Percentiles rank a stretch among this genome's conserved stretches.
phyloP scores from a whole-genome alignment of 2,797 vertebrate genomes.

The Nothura maculosa region DNA sequence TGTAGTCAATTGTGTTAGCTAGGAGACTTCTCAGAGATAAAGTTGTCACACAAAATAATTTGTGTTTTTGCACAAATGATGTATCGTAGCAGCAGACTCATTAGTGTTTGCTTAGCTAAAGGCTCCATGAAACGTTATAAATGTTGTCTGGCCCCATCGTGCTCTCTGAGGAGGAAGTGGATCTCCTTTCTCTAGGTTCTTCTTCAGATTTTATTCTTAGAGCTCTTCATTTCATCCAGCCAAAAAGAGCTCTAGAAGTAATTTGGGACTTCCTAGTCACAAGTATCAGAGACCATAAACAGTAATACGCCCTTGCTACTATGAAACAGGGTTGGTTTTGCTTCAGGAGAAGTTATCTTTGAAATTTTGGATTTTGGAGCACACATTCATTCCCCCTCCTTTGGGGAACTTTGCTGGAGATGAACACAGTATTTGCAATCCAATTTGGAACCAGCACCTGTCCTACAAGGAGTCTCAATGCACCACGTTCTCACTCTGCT shows the following conservation, averaged over 20 bases:
- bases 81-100: neutral
- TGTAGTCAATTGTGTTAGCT: neutral
- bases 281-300: neutral
- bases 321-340: neutral
- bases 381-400: neutral
- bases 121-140: fast-evolving
- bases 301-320: neutral
- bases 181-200: neutral
- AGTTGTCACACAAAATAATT: neutral
- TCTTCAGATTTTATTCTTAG: neutral
- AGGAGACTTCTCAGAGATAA: neutral
- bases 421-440: neutral
- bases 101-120: neutral
- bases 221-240: neutral
- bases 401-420: neutral
- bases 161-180: neutral
- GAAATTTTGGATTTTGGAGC: neutral
- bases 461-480: neutral
- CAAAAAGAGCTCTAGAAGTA: neutral
- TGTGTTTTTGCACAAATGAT: neutral
- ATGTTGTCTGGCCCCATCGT: neutral
- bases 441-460: neutral
- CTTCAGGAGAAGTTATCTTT: neutral
- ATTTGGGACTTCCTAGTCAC: neutral
- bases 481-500: neutral